Evolutionary conservation across 2,888 invertebrate genomes (phyloP), one percentile per base, ranked within the genome.

Genomic region (Cerastoderma edule): DNA sequence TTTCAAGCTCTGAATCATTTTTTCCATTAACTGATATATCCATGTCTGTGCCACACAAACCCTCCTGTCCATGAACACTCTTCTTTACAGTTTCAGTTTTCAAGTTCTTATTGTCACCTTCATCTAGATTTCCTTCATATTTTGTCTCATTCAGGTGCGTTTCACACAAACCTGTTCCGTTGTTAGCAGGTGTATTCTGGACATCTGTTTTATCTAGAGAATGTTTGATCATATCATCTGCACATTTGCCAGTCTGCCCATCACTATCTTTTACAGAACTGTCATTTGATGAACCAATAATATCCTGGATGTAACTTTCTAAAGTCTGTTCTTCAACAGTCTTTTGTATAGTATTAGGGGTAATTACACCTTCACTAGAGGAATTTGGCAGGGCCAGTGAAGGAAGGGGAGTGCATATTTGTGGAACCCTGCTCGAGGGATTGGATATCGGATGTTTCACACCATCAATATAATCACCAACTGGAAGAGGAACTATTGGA

Each of bases 311-410:
- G 30, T 75, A 77, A 28, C 74, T 64, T 28, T 72, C 76, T 10
- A 80, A 60, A 30, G 78, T 78, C 8, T 78, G 72, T 28, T 75
- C 66, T 32, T 77, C 77, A n/a, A 80, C 53, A 35, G 39, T 69
- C 39, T 73, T 77, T 33, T 80, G 80, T 46, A 80, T 46, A 3
- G 68, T 64, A 53, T 56, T 53, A 2, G 80, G 71, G 56, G 72
- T 77, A n/a, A 65, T 22, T 16, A 53, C 28, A 3, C 56, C 65
- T n/a, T 39, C 53, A n/a, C 44, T 53, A 2, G 22, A 19, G 22
- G 76, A 65, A 39, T 56, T 66, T 66, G 78, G 66, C 44, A 74
- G 48, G 44, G 60, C 72, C 24, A 76, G 76, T 22, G 70, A 67
- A 56, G 74, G 65, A 53, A 66, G 60, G 28, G 76, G 69, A 24